These are phyloP conservation scores for Dryoscopus gambensis DNA, from an alignment of 2,113 vertebrate genomes.

Conservation along the genomic window DNA sequence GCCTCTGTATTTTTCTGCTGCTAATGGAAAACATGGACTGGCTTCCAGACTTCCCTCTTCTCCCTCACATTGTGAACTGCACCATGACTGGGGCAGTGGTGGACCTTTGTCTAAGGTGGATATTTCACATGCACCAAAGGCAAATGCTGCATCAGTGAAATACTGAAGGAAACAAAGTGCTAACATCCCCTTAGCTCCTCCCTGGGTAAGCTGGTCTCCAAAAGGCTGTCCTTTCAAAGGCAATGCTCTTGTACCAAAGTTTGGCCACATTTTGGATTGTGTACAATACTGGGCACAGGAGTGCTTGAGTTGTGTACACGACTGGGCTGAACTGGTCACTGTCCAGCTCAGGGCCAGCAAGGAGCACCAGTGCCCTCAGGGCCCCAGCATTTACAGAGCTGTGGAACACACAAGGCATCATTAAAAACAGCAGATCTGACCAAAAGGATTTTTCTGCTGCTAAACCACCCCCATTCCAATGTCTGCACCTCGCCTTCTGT, in stretches of 20 bases:
- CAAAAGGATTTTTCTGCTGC: not conserved
- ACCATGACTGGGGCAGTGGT: not conserved
- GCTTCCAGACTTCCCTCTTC: not conserved
- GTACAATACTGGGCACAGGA: not conserved
- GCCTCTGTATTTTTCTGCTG: not conserved
- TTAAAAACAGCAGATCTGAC: not conserved
- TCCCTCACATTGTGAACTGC: not conserved
- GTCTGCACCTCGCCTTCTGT: not conserved
- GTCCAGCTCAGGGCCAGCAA: not conserved
- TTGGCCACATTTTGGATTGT: not conserved
- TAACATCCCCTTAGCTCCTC: not conserved
- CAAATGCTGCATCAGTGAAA: not conserved
- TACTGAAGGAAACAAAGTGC: not conserved
- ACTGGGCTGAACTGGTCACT: not conserved
- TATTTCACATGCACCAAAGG: not conserved
- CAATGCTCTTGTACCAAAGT: not conserved
- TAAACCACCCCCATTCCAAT: not conserved
- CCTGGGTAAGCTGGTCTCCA: not conserved
- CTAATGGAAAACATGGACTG: not conserved
- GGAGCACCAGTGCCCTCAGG: not conserved
- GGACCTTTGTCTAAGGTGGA: not conserved
- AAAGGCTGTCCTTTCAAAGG: not conserved
- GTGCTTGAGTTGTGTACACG: fast-evolving
- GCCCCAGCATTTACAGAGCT: not conserved
- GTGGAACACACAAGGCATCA: not conserved